These are phyloP conservation scores for Rhyacophila brunnea DNA, from an alignment of 1,140 invertebrate species.

Conservation along the genomic window DNA sequence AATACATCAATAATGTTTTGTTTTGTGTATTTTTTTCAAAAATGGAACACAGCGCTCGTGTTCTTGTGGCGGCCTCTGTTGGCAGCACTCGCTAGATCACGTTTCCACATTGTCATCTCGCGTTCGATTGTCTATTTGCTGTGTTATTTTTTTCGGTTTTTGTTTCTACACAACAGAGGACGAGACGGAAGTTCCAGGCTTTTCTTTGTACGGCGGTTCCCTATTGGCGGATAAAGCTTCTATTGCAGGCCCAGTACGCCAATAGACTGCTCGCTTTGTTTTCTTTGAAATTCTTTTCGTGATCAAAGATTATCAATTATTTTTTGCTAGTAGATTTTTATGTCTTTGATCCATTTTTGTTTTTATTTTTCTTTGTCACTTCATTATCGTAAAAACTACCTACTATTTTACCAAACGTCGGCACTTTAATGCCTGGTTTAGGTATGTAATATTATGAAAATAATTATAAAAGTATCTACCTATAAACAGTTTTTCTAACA, in stretches of 20 bases:
- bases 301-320: not conserved
- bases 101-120: not conserved
- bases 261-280: conserved; percentile 4
- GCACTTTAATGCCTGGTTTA: no score
- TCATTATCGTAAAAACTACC: no score
- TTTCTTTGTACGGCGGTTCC: not conserved
- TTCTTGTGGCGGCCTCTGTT: not conserved
- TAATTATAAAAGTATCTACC: no score
- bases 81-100: not conserved
- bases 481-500: no score
- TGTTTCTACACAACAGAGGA: not conserved
- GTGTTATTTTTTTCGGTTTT: conserved; percentile 1
- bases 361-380: no score
- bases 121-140: not conserved
- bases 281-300: not conserved
- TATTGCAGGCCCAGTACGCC: conserved; percentile 2
- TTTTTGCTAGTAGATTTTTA: no score
- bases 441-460: no score
- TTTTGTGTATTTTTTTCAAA: not conserved
- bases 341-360: no score
- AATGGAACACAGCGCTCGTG: no score
- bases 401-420: no score
- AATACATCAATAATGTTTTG: not conserved
- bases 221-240: conserved; percentile 5
- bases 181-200: conserved; percentile 5